Conservation (phyloP, 2,888 invertebrate species). For the Panopea generosa region DNA sequence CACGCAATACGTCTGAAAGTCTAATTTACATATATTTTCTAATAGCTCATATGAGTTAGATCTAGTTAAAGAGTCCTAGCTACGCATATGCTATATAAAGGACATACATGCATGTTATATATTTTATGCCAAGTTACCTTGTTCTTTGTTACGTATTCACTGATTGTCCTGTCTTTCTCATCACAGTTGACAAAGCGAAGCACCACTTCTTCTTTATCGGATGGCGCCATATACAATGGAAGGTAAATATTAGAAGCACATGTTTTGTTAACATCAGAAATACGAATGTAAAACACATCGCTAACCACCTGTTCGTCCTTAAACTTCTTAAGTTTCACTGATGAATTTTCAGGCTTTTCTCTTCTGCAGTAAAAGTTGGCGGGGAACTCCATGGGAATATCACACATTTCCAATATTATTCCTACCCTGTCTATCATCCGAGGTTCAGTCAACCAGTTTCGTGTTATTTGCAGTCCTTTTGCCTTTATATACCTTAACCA, state of each 20-base stretch:
- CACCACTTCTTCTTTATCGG: slow-evolving; percentile 53
- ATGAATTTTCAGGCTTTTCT: slow-evolving; percentile 49
- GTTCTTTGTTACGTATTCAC: too few relatives aligned
- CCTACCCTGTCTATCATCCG: slow-evolving; percentile 35
- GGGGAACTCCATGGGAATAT: slow-evolving; percentile 42
- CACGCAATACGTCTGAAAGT: too few relatives aligned
- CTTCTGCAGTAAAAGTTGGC: slow-evolving; percentile 51
- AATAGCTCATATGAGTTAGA: too few relatives aligned
- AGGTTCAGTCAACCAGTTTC: slow-evolving; percentile 8
- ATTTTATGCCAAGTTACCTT: too few relatives aligned
- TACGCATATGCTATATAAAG: too few relatives aligned
- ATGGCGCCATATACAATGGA: slow-evolving; percentile 48
- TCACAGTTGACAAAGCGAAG: slow-evolving; percentile 27
- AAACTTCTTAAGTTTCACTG: slow-evolving; percentile 22
- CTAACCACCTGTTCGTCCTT: slow-evolving; percentile 47
- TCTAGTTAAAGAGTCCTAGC: too few relatives aligned
- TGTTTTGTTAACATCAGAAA: slow-evolving; percentile 44
- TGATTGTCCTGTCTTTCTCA: too few relatives aligned
- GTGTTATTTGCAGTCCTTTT: slow-evolving; percentile 43
- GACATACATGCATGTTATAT: too few relatives aligned
- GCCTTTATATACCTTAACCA: slow-evolving; percentile 53
- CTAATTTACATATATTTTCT: too few relatives aligned
- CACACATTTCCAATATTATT: slow-evolving; percentile 36
- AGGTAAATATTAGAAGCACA: slow-evolving; percentile 40
- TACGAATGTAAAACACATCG: slow-evolving; percentile 53